A percentile compares a stretch with the other conserved stretches of the same genome.
phyloP scores from a whole-genome alignment of 2,797 vertebrate species.

The Melanotaenia trifasciata region DNA sequence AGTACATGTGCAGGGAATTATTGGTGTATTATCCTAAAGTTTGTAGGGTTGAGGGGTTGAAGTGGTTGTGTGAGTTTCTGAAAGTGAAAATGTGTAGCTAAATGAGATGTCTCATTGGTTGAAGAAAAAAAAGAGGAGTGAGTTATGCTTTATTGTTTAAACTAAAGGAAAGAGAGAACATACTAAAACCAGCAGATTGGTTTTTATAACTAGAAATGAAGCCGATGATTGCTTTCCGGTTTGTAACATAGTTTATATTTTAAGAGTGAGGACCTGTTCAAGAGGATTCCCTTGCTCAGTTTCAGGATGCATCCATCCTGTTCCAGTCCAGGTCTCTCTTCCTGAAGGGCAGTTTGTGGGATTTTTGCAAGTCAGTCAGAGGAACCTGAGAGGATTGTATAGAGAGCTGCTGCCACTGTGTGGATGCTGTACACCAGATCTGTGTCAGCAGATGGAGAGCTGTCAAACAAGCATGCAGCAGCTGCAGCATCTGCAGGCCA shows the following conservation, averaged over 20 bases:
- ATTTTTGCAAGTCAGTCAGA: constrained; percentile 52
- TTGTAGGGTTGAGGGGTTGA: constrained; percentile 55
- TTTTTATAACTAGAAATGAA: constrained; percentile 62
- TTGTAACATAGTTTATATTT: constrained; percentile 67
- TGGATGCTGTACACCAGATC: constrained; percentile 25
- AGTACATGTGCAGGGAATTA: constrained; percentile 76
- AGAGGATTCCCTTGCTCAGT: constrained; percentile 53
- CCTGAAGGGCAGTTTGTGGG: constrained; percentile 37
- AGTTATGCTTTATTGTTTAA: constrained; percentile 47
- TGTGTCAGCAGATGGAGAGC: constrained; percentile 33
- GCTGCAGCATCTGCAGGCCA: constrained; percentile 28
- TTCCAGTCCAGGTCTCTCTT: constrained; percentile 66
- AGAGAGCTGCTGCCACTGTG: constrained; percentile 37
- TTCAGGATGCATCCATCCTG: constrained; percentile 62
- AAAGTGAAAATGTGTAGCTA: constrained; percentile 47
- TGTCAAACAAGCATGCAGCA: constrained; percentile 36
- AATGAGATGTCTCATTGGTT: constrained; percentile 57
- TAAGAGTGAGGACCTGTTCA: constrained; percentile 57
- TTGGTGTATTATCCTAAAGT: constrained; percentile 74
- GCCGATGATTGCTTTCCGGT: constrained; percentile 66
- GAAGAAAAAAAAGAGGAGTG: constrained; percentile 26
- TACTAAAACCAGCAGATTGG: constrained; percentile 77
- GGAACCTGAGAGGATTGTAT: constrained; percentile 41
- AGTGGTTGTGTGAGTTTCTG: constrained; percentile 67
- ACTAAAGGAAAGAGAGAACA: constrained; percentile 28